A percentile compares a stretch with the other conserved stretches of the same genome.
phyloP scores from a whole-genome alignment of 1,140 invertebrate genomes.

The Drosophila athabasca region DNA sequence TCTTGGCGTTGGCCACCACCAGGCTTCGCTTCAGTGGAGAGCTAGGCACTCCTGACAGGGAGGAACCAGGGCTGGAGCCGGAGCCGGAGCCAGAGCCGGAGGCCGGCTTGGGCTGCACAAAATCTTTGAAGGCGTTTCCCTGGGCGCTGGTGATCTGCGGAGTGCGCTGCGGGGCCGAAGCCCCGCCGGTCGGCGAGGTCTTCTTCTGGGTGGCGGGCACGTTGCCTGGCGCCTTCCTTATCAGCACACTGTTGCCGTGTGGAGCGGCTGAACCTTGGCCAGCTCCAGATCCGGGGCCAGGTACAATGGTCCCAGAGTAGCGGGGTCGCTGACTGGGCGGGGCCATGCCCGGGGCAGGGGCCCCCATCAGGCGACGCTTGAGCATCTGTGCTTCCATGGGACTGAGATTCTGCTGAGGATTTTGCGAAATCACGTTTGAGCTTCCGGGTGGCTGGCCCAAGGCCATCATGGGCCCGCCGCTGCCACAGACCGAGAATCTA shows the following conservation, averaged over 20 bases:
- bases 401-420: neutral
- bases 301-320: conserved; percentile 21
- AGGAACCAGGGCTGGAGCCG: neutral
- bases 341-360: neutral
- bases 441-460: neutral
- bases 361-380: conserved; percentile 47
- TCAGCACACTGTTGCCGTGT: conserved; percentile 33
- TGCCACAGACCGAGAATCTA: conserved; percentile 58
- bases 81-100: neutral
- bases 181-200: conserved; percentile 21
- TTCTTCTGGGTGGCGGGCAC: conserved; percentile 22
- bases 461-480: conserved; percentile 1
- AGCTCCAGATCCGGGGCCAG: neutral
- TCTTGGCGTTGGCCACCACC: conserved; percentile 58
- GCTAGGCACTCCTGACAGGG: neutral
- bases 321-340: conserved; percentile 46
- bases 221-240: conserved; percentile 10
- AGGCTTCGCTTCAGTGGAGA: conserved; percentile 43
- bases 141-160: conserved; percentile 59
- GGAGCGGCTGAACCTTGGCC: neutral
- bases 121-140: conserved; percentile 37
- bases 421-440: neutral
- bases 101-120: conserved; percentile 36
- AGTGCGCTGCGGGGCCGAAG: conserved; percentile 21
- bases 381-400: conserved; percentile 17